Conservation (phyloP, 2,797 vertebrate genomes). For the Apogon talboti region DNA sequence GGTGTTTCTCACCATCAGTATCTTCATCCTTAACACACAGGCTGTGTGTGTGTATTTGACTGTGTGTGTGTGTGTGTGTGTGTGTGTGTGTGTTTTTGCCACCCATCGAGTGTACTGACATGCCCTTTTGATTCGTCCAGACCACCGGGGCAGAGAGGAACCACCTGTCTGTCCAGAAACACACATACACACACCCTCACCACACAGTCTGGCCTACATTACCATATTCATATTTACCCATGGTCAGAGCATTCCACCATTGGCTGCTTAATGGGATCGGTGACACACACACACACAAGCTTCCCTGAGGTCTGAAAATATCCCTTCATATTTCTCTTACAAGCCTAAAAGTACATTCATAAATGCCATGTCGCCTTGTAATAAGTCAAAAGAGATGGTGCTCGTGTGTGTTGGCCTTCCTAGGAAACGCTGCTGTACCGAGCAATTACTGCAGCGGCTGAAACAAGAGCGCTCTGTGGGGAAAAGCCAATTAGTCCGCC, state of each 20-base stretch:
- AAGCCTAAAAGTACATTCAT: conserved; percentile 59
- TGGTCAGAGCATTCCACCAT: conserved; percentile 55
- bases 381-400: conserved; percentile 64
- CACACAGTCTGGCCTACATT: conserved; percentile 59
- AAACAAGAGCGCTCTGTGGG: conserved; percentile 73
- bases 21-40: conserved; percentile 38
- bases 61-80: conserved; percentile 42
- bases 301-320: conserved; percentile 67
- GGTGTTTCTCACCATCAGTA: conserved; percentile 42
- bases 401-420: conserved; percentile 27
- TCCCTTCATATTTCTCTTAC: conserved; percentile 56
- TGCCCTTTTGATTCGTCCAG: conserved; percentile 66
- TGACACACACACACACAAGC: conserved; percentile 12
- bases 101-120: conserved; percentile 72
- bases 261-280: conserved; percentile 56
- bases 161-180: conserved; percentile 73
- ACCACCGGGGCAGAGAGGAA: conserved; percentile 79
- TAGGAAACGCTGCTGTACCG: conserved; percentile 51
- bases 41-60: conserved; percentile 35
- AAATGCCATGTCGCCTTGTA: conserved; percentile 65
- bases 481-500: conserved; percentile 74
- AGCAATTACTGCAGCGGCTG: conserved; percentile 69
- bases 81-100: conserved; percentile 52
- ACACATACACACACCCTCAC: conserved; percentile 41
- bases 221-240: conserved; percentile 77